Base-by-base conservation (phyloP, 1,140 invertebrate species). In the Brachionus koreanus region DNA sequence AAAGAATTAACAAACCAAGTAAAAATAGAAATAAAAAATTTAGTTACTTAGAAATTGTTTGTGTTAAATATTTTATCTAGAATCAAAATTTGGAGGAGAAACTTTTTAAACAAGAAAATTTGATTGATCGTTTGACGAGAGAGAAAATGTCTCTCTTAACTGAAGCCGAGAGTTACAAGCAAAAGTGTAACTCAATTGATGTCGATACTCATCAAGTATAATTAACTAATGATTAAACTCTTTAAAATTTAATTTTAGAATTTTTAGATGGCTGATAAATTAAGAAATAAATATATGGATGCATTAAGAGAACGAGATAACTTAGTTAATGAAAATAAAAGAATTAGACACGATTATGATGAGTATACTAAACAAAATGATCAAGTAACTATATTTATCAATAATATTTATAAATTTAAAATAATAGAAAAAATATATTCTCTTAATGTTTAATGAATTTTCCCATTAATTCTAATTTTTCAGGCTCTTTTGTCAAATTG, bases 161-260 rank as follows among this genome's bases (percentile, higher is more conserved):
- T 37, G 76, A 79, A 65, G n/a, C 61, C 10, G 76, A 79, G 9
- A 79, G 76, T 42, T 79, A 79, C 13, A 79, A 61, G 35, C 35
- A 57, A 79, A 79, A 79, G n/a, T 79, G 46, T 65, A 79, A 79
- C 19, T 79, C 76, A 61, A 79, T 79, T 65, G 76, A 79, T 79
- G 37, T 79, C 9, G 61, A 79, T 65, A 65, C 76, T 42, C 76
- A 79, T 79, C 46, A 61, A 16, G 74, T 77, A 35, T 49, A 10
- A 13, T 16, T 3, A 19, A 77, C 7, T 49, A n/a, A 19, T 7
- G 0, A 13, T 39, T 74, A 13, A 39, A 39, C 4, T 0, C 1
- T 39, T 5, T 7, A 29, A 25, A 16, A 5, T 1, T 5, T 19
- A 42, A 42, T 74, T 5, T 39, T 63, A 29, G 4, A 19, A 23